Conservation (phyloP, 2,113 vertebrate genomes). For the Chaetorhynchus papuensis region DNA sequence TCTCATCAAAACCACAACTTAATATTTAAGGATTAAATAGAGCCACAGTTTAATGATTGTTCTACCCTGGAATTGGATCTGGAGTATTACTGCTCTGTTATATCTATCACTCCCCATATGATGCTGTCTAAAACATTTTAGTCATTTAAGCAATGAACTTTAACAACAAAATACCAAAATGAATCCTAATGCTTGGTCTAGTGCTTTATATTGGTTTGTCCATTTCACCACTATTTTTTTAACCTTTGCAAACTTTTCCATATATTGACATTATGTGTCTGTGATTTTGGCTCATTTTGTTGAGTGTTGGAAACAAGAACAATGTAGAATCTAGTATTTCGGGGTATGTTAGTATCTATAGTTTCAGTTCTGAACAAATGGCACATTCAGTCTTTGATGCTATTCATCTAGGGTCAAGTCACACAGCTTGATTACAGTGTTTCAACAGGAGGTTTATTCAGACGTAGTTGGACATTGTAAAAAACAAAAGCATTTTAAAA, state of each 20-base stretch:
- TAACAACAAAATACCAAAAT: background rate
- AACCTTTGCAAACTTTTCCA: background rate
- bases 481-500: background rate
- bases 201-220: background rate
- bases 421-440: background rate
- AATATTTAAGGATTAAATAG: constrained; percentile 25
- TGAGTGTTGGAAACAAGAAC: background rate
- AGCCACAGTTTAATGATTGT: background rate
- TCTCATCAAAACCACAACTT: background rate
- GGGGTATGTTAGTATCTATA: background rate
- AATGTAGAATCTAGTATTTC: background rate
- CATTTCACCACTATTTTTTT: background rate
- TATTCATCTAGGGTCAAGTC: background rate
- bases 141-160: background rate
- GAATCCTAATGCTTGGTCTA: background rate
- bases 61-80: background rate
- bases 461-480: background rate
- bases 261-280: background rate
- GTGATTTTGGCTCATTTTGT: background rate
- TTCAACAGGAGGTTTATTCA: background rate
- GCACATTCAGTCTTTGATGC: background rate
- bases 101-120: background rate
- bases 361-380: background rate
- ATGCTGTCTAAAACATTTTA: background rate
- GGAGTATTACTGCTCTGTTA: background rate